Evolutionary conservation across 2,113 vertebrate genomes (phyloP).

Genomic region (Myotis lucifugus): DNA sequence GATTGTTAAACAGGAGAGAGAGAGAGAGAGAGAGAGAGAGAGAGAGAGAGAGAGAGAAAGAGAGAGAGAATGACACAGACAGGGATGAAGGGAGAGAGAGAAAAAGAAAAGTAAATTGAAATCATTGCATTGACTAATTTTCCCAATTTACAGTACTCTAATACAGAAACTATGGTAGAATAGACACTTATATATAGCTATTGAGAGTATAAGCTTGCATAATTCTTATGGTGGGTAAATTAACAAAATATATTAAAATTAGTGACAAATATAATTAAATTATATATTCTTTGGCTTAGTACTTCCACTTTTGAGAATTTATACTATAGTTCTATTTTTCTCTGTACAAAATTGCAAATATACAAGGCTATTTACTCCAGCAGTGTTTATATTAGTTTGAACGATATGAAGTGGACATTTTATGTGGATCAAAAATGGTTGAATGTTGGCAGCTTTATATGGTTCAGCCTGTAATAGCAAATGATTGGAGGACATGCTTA

Average conservation of each 20-base stretch:
- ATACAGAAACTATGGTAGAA: neutral
- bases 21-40: neutral
- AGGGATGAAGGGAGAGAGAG: neutral
- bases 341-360: neutral
- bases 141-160: neutral
- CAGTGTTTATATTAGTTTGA: neutral
- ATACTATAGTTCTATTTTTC: neutral
- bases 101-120: neutral
- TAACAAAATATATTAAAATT: neutral
- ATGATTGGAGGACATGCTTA: neutral
- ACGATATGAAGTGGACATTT: neutral
- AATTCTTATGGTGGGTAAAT: neutral
- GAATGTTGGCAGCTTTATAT: neutral
- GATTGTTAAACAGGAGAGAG: neutral
- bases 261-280: neutral
- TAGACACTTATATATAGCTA: neutral
- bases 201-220: neutral
- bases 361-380: neutral
- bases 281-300: neutral
- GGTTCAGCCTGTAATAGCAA: neutral
- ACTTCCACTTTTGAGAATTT: neutral
- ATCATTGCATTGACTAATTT: neutral
- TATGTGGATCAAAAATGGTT: neutral
- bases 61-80: neutral
- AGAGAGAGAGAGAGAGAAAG: neutral